Base-by-base conservation (phyloP, 2,113 vertebrate genomes). In the Oryzias curvinotus region DNA sequence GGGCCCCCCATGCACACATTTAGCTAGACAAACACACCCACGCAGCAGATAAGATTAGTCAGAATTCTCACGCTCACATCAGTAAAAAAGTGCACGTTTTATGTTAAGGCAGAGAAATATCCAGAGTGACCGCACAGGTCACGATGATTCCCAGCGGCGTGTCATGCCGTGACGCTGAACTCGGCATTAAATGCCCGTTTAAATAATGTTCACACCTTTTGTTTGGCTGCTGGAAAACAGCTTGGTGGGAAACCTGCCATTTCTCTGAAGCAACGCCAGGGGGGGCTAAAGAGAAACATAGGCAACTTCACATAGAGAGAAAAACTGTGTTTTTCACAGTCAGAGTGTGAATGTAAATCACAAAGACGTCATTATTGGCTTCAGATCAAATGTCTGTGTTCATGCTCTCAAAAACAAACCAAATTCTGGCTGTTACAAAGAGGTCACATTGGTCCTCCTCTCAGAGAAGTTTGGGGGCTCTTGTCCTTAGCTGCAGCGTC, bases 41-140 rank as follows among this genome's bases (percentile, higher is more conserved):
- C 44, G 54, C 47, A 55, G 18, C 25, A 56, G 26, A 52, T 30
- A 26, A 52, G 14, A 49, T 66, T 13, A 56, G 30, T 62, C n/a
- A 47, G 70, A 17, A 48, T 16, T 3, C 51, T 54, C 17, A 4
- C 51, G 56, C 28, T 25, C 61, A 52, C 41, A 42, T 0, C 4
- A 7, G 66, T 5, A 69, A 71, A 83, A 56, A 88, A 85, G 85
- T 88, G 82, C 85, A 48, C 42, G 56, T 77, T 49, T 65, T 14
- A 64, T 43, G 12, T 84, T 78, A 81, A 84, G 82, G 77, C 74
- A 76, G 71, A 58, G 72, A 26, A 60, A 77, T 62, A 56, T 28
- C 26, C 16, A 55, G 13, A 59, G 21, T 55, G 19, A 55, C 49
- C 46, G 1, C 54, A 14, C 48, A 47, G 8, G 30, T 30, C n/a